A percentile compares a stretch with the other conserved stretches of the same genome.
phyloP scores from a whole-genome alignment of 2,888 invertebrate species.

The Agrochola lota region DNA sequence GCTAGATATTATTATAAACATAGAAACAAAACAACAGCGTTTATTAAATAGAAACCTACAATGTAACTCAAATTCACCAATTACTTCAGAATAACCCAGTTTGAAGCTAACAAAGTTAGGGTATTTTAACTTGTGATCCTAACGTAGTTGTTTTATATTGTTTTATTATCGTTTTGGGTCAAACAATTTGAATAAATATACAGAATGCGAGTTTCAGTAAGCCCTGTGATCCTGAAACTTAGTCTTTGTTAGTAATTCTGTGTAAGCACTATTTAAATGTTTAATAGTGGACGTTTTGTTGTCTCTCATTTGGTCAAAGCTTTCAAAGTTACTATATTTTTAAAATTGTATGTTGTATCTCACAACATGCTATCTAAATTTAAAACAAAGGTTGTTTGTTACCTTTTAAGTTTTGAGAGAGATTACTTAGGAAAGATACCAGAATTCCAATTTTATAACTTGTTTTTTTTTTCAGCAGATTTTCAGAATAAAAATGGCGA shows the following conservation, averaged over 20 bases:
- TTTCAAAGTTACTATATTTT: too few species aligned
- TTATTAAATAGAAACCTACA: neutral
- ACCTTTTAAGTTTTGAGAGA: neutral
- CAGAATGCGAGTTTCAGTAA: slow-evolving; percentile 17
- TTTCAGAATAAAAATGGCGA: too few species aligned
- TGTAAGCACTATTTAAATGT: slow-evolving; percentile 26
- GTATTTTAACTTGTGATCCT: slow-evolving; percentile 34
- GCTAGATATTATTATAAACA: too few species aligned
- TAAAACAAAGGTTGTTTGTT: neutral
- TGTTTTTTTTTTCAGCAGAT: neutral
- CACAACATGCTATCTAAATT: neutral
- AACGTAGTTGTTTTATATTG: slow-evolving; percentile 49
- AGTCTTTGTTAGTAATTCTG: slow-evolving; percentile 20
- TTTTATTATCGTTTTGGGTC: slow-evolving; percentile 40
- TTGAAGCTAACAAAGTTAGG: slow-evolving; percentile 28
- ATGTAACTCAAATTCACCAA: neutral
- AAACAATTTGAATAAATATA: slow-evolving; percentile 54
- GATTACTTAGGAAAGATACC: neutral
- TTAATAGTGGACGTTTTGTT: neutral
- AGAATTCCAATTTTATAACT: too few species aligned
- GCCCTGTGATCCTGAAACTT: slow-evolving; percentile 42
- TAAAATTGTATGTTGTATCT: too few species aligned
- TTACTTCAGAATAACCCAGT: slow-evolving; percentile 15
- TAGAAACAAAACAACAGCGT: neutral
- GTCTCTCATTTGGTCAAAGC: neutral